Base-by-base conservation (phyloP, 92 coral and sea anemone genomes). In the Siderastrea siderea region DNA sequence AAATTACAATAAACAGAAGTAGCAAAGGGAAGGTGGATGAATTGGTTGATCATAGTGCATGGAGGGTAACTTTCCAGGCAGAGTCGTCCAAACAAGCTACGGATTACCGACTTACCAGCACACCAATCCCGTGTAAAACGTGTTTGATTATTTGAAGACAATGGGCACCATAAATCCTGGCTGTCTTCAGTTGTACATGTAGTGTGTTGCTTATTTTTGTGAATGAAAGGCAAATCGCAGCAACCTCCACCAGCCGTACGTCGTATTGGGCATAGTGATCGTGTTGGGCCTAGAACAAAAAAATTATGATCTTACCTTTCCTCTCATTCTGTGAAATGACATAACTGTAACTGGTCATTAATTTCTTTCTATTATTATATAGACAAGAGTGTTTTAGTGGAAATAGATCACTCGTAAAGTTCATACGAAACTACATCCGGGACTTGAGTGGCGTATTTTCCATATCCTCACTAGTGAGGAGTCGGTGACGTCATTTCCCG, bases 161-260 rank as follows among this genome's bases (percentile, higher is more conserved):
- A 71, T 11, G 64, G 44, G 71, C 95, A 93, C 95, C 95, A 75
- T 16, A 88, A 78, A 49, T 9, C 46, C 19, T 63, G 5, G 43
- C 11, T 11, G 0, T 68, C 45, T 1, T 1, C 68, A 12, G 43
- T 16, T 1, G 77, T 47, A 16, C 93, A 92, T 0, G 60, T 45
- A 17, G 75, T 53, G 60, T 43, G 77, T 9, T 59, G n/a, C 46
- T 9, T 80, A 7, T 77, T 64, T n/a, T 83, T 64, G 71, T 55
- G 83, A 3, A 74, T 61, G 46, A 82, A 93, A 1, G 96, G 93
- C 17, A 93, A 86, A 6, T 77, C 84, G 54, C 96, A 93, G 79
- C 96, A 93, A n/a, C 70, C 53, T 26, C 96, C 93, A 54, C 58
- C 53, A 9, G 54, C 54, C 7, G 96, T 90, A 44, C 71, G 84